Conservation (phyloP, 2,113 vertebrate species). For the Platysternon megacephalum region DNA sequence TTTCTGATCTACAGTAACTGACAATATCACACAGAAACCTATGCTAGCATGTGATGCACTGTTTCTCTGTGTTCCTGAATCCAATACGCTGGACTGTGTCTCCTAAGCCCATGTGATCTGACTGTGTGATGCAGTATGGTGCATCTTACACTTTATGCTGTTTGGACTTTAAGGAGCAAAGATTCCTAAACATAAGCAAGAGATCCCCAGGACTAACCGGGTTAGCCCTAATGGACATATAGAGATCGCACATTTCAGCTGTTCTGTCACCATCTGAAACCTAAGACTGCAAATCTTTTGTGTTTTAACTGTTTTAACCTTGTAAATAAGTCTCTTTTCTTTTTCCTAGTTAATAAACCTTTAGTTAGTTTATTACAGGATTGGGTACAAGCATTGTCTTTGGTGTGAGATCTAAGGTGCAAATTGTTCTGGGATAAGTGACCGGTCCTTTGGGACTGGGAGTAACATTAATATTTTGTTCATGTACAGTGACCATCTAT, state of each 20-base stretch:
- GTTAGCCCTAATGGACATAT: no score
- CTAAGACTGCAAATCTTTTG: background rate
- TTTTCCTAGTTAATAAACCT: background rate
- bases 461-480: background rate
- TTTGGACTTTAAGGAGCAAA: no score
- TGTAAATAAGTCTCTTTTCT: background rate
- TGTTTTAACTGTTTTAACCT: background rate
- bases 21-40: background rate
- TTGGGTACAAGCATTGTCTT: background rate
- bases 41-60: background rate
- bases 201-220: no score
- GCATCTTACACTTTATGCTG: no score
- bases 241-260: no score
- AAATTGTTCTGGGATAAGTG: background rate
- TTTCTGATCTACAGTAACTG: background rate
- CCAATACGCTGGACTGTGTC: accelerated
- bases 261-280: no score
- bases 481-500: background rate
- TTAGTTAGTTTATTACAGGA: background rate
- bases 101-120: background rate
- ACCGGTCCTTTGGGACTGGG: background rate
- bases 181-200: no score
- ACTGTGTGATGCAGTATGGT: no score
- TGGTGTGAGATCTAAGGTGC: background rate
- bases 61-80: background rate